Conservation (phyloP, 2,888 invertebrate genomes). For the Maniola hyperantus region DNA sequence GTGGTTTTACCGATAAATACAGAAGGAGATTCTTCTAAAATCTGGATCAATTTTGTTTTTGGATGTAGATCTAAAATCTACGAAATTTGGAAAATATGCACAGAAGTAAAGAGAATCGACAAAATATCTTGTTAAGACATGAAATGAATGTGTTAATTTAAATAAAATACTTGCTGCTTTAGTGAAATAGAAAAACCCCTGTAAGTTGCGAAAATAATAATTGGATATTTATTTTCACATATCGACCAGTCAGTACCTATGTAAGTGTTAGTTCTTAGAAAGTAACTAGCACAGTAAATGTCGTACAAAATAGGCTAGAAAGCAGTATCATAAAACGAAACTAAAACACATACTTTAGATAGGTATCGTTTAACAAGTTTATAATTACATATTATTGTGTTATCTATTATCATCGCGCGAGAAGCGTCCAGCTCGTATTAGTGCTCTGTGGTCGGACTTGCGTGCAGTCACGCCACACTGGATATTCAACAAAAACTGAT, state of each 20-base stretch:
- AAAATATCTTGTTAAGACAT: no score
- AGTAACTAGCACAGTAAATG: background rate
- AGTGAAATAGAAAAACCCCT: no score
- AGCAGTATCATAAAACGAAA: conserved; percentile 18
- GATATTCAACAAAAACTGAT: conserved; percentile 38
- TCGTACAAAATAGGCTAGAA: conserved; percentile 1
- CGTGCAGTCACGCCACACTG: conserved; percentile 60
- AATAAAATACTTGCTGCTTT: no score
- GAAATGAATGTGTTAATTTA: no score
- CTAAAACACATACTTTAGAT: conserved; percentile 16
- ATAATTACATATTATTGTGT: conserved; percentile 44
- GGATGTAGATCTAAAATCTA: background rate
- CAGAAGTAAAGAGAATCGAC: background rate
- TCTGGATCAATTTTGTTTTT: background rate
- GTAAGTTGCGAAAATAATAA: no score
- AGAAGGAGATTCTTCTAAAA: background rate
- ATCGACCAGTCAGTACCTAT: background rate
- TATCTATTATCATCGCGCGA: conserved; percentile 46
- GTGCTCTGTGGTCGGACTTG: conserved; percentile 30
- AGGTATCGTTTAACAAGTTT: conserved; percentile 30
- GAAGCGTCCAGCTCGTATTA: conserved; percentile 45
- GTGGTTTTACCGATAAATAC: background rate
- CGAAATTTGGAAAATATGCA: background rate
- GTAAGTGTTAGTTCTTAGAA: background rate
- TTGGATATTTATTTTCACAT: no score